These are phyloP conservation scores for Argynnis bischoffii DNA, from an alignment of 2,888 invertebrate genomes.

Conservation along the genomic window DNA sequence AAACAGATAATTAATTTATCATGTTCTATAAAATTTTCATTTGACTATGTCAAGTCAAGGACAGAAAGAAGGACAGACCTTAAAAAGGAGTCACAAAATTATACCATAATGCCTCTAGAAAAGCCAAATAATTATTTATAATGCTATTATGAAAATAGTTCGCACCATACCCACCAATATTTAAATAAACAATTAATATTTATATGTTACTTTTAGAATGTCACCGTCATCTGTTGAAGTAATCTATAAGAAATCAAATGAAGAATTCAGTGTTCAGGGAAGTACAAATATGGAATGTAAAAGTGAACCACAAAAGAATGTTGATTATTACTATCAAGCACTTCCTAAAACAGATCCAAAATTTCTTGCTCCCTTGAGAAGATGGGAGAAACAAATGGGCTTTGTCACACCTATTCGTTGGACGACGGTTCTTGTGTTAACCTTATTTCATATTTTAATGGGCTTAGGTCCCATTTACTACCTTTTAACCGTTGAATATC, in stretches of 20 bases:
- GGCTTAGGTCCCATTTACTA: conserved; percentile 61
- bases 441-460: conserved; percentile 73
- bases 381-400: conserved; percentile 66
- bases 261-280: neutral
- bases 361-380: conserved; percentile 52
- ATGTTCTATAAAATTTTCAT: too few species aligned
- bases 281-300: neutral
- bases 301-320: conserved; percentile 3
- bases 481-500: too few species aligned
- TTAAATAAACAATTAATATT: neutral
- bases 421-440: conserved; percentile 82
- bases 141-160: too few species aligned
- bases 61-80: too few species aligned
- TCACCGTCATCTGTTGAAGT: conserved; percentile 22
- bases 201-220: conserved; percentile 38
- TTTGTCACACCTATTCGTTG: conserved; percentile 85
- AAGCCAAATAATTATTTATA: too few species aligned
- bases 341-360: conserved; percentile 51
- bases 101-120: too few species aligned
- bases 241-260: neutral
- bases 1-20: too few species aligned
- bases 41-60: too few species aligned
- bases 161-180: too few species aligned
- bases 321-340: conserved; percentile 52
- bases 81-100: too few species aligned